A percentile compares a stretch with the other conserved stretches of the same genome.
These are phyloP conservation scores for Heliconius himera DNA, from an alignment of 1,140 invertebrate genomes.

Conservation along the genomic window DNA sequence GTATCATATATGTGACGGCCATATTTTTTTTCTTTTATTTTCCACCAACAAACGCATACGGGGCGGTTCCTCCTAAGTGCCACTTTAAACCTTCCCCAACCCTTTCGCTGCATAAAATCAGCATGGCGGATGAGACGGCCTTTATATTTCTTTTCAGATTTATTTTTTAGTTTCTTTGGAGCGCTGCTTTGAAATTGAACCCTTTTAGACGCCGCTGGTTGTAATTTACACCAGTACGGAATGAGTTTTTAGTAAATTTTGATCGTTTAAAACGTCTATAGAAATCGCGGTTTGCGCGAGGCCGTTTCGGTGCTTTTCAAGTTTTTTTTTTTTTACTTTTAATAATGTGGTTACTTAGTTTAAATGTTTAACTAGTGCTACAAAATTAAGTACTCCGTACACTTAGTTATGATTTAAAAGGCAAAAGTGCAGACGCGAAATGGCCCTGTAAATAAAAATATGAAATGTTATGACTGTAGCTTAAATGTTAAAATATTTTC, in stretches of 20 bases:
- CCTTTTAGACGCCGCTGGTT: conserved; percentile 65
- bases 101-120: conserved; percentile 74
- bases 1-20: conserved; percentile 60
- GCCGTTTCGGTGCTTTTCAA: conserved; percentile 51
- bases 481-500: neutral
- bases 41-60: conserved; percentile 56
- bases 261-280: conserved; percentile 60
- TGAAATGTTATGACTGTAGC: neutral
- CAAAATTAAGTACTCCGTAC: conserved; percentile 21
- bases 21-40: conserved; percentile 62
- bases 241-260: conserved; percentile 63
- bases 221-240: conserved; percentile 73
- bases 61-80: conserved; percentile 69
- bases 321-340: conserved; percentile 41
- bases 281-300: conserved; percentile 50
- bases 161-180: conserved; percentile 65
- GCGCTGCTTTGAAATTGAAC: conserved; percentile 71
- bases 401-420: conserved; percentile 7
- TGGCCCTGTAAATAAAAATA: conserved; percentile 1
- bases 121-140: conserved; percentile 72
- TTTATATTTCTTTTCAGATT: conserved; percentile 70
- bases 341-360: conserved; percentile 44
- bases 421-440: neutral
- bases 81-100: conserved; percentile 70
- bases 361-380: conserved; percentile 39